phyloP scores from a whole-genome alignment of 2,113 vertebrate genomes.

The Ophiodon elongatus region DNA sequence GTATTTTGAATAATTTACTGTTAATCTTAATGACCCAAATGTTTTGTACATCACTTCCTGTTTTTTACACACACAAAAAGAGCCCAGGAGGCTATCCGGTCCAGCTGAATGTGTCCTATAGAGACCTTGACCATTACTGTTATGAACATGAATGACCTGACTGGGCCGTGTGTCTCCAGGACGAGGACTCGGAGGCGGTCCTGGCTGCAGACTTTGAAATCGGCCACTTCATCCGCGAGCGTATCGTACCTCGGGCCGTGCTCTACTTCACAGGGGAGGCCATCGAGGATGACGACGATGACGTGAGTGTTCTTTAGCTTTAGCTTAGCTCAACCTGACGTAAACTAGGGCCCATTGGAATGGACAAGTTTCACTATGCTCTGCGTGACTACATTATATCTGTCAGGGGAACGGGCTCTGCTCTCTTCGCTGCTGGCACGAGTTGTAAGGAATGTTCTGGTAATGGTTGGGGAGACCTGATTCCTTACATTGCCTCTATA shows the following conservation, averaged over 20 bases:
- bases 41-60: background rate
- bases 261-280: conserved; percentile 99
- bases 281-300: conserved; percentile 98
- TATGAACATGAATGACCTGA: background rate
- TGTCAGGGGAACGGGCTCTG: background rate
- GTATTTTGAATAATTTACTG: background rate
- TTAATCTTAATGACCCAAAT: background rate
- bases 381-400: background rate
- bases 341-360: background rate
- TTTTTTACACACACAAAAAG: too few species aligned
- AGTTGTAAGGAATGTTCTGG: background rate
- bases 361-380: background rate
- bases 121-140: background rate
- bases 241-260: conserved; percentile 96
- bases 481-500: too few species aligned
- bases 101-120: background rate
- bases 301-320: conserved; percentile 82
- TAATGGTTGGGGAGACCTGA: too few species aligned
- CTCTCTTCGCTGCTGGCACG: background rate
- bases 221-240: conserved; percentile 98
- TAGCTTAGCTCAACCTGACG: background rate
- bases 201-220: conserved; percentile 98
- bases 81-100: too few species aligned
- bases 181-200: conserved; percentile 96
- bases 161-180: conserved; percentile 79